Conservation (phyloP, 1,140 invertebrate genomes). For the Zaprionus capensis region DNA sequence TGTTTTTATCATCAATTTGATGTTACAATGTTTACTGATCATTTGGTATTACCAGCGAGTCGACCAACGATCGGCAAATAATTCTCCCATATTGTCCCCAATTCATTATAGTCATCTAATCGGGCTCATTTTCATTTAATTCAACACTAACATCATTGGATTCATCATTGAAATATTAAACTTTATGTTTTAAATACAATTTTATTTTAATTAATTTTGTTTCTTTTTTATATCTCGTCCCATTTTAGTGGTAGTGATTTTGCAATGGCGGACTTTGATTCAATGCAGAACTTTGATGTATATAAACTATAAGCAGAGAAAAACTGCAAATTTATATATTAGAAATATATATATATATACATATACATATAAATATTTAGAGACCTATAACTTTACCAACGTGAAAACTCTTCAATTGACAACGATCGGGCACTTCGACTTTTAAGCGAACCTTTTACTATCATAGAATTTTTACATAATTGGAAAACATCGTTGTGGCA, state of each 20-base stretch:
- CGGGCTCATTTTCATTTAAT: conserved; percentile 18
- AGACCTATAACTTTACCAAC: conserved; percentile 24
- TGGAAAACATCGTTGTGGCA: conserved; percentile 68
- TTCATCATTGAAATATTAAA: conserved; percentile 8
- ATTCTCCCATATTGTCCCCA: background rate
- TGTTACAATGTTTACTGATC: conserved; percentile 25
- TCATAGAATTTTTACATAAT: conserved; percentile 56
- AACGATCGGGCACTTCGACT: conserved; percentile 46
- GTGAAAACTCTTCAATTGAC: conserved; percentile 31
- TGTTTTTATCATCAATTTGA: conserved; percentile 19
- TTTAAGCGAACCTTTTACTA: conserved; percentile 47
- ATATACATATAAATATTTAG: conserved; percentile 39
- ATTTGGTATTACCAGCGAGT: background rate
- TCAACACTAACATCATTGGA: conserved; percentile 24
- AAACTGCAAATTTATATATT: conserved; percentile 40
- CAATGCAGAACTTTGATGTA: conserved; percentile 73
- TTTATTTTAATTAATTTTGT: conserved; percentile 38
- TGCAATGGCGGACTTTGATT: conserved; percentile 74
- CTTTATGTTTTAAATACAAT: conserved; percentile 21
- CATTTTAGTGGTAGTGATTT: conserved; percentile 75
- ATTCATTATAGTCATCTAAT: background rate
- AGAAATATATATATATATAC: conserved; percentile 43
- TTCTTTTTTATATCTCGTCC: conserved; percentile 46
- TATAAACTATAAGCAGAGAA: conserved; percentile 57
- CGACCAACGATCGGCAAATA: background rate